These are phyloP conservation scores for Hemibagrus guttatus DNA, from an alignment of 2,797 vertebrate species.

Conservation along the genomic window DNA sequence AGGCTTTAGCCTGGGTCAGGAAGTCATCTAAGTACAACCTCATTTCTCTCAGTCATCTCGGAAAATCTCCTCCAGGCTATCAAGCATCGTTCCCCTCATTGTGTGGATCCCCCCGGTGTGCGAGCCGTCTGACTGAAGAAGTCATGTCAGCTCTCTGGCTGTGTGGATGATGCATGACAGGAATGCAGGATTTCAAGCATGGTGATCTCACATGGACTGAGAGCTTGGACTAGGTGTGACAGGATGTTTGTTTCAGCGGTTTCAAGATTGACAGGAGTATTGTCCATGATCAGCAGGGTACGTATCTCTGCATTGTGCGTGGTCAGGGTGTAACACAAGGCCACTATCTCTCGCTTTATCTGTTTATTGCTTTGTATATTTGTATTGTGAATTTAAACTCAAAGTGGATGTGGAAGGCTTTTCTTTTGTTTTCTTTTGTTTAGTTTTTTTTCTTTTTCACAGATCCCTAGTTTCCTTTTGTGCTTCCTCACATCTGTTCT, in stretches of 20 bases:
- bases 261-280: constrained; percentile 15
- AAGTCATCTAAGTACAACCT: constrained; percentile 7
- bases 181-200: constrained; percentile 8
- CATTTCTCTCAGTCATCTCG: constrained; percentile 31
- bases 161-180: constrained; percentile 12
- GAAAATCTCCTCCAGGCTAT: constrained; percentile 28
- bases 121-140: constrained; percentile 14
- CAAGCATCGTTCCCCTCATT: constrained; percentile 13
- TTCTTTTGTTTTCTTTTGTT: not conserved
- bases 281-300: not conserved
- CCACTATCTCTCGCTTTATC: not conserved
- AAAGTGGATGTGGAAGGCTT: not conserved
- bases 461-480: not conserved
- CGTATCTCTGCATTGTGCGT: not conserved
- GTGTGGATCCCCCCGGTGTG: constrained; percentile 12
- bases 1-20: constrained; percentile 11
- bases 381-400: not conserved
- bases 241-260: not conserved
- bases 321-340: not conserved
- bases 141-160: constrained; percentile 17
- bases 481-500: not conserved
- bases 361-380: not conserved
- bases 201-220: constrained; percentile 10
- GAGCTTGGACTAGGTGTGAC: not conserved
- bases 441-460: not conserved